phyloP scores from a whole-genome alignment of 92 coral and sea anemone species.

The Desmophyllum pertusum region DNA sequence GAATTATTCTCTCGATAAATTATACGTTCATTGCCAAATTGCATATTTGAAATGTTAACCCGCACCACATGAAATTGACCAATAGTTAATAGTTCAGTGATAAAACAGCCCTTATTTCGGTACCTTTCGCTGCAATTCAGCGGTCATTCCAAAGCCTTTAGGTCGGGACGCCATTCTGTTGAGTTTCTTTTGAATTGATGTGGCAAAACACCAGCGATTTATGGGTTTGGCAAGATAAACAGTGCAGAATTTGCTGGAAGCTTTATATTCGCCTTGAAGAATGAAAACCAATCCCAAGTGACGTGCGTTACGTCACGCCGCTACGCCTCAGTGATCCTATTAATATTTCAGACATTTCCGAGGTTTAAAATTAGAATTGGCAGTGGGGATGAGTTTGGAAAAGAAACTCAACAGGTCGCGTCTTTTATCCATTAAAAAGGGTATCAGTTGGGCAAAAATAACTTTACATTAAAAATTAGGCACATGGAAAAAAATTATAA shows the following conservation, averaged over 20 bases:
- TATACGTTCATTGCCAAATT: neutral
- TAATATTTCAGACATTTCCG: constrained; percentile 16
- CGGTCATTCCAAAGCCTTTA: constrained; percentile 88
- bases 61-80: neutral
- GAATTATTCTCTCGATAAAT: neutral
- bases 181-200: neutral
- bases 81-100: no score
- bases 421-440: neutral
- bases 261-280: neutral
- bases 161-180: constrained; percentile 83
- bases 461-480: neutral
- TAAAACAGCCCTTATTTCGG: neutral
- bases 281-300: constrained; percentile 22
- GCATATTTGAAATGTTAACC: neutral
- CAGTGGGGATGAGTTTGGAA: neutral
- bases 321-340: constrained; percentile 11
- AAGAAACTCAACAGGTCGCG: neutral
- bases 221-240: no score
- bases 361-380: neutral
- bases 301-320: constrained; percentile 35
- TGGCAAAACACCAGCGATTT: neutral
- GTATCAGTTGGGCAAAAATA: neutral
- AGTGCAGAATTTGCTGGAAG: neutral
- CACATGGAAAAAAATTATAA: neutral
- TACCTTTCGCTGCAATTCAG: constrained; percentile 82